Conservation (phyloP, 2,113 vertebrate species). For the Chauna torquata region DNA sequence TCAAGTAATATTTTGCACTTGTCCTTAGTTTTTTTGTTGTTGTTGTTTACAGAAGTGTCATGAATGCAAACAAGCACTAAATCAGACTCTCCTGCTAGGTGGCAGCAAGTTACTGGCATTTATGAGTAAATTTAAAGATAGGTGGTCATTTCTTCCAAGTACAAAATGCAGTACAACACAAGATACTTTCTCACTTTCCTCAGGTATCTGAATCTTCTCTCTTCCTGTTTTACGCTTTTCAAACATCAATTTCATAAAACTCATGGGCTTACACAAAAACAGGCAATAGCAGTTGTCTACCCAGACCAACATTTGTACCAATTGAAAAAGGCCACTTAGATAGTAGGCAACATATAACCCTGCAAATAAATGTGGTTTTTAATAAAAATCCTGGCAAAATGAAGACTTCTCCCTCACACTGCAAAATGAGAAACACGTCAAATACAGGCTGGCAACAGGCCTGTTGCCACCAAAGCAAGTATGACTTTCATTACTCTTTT, state of each 20-base stretch:
- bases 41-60: not conserved
- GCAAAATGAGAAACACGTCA: not conserved
- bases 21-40: not conserved
- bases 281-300: not conserved
- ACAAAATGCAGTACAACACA: not conserved
- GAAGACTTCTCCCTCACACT: not conserved
- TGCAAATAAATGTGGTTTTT: not conserved
- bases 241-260: not conserved
- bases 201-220: not conserved
- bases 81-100: not conserved
- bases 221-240: not conserved
- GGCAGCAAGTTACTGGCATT: not conserved
- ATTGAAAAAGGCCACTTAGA: not conserved
- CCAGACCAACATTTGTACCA: not conserved
- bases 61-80: not conserved
- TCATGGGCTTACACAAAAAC: not conserved
- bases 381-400: not conserved
- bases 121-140: not conserved
- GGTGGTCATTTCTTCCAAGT: not conserved
- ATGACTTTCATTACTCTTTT: not conserved
- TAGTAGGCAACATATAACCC: not conserved
- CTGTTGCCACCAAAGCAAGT: not conserved
- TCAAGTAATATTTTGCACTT: not conserved
- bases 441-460: rapidly evolving
- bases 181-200: not conserved